These are phyloP conservation scores for Hartigia nigra DNA, from an alignment of 2,888 invertebrate species.

Conservation along the genomic window DNA sequence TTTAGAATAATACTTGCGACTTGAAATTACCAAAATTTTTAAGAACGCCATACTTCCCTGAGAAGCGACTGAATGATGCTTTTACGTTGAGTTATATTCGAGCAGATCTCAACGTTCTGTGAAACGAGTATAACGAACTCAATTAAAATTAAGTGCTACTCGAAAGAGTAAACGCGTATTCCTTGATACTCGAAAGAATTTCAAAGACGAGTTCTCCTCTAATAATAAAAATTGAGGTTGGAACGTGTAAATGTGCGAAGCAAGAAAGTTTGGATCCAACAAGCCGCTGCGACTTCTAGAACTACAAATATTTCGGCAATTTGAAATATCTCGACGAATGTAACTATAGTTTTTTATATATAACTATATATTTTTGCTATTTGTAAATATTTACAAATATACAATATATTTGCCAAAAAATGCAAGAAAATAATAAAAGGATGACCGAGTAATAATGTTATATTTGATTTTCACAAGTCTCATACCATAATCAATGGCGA, in stretches of 20 bases:
- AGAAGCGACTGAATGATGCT: background rate
- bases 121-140: constrained; percentile 39
- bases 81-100: background rate
- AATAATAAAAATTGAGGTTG: background rate
- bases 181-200: background rate
- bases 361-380: no score
- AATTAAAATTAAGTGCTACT: constrained; percentile 39
- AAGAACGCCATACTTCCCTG: background rate
- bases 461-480: background rate
- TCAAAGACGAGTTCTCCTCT: background rate
- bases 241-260: background rate
- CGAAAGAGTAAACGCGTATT: constrained; percentile 17
- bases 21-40: background rate
- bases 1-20: background rate
- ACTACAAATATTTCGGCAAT: background rate
- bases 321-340: background rate
- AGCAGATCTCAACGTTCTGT: constrained; percentile 20
- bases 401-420: background rate
- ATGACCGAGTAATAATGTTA: background rate
- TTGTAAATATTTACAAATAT: no score
- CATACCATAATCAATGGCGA: background rate
- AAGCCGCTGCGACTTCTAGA: background rate
- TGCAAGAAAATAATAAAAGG: background rate
- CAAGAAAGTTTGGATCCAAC: background rate
- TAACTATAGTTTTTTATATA: no score